Conservation (phyloP, 2,888 invertebrate genomes). For the Tetrapedia diversipes region DNA sequence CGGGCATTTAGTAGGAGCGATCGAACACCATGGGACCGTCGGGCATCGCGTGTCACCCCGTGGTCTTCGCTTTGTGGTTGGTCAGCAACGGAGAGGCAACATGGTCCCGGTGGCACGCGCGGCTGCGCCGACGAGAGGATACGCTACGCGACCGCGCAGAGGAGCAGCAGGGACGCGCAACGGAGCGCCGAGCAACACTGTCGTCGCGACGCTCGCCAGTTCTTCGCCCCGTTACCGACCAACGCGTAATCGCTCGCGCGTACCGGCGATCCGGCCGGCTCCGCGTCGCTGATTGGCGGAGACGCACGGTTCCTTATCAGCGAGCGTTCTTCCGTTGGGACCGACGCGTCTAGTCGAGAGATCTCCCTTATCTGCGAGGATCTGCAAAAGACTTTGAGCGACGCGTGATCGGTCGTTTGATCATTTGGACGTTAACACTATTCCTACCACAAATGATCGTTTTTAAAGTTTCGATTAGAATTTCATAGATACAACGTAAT, state of each 20-base stretch:
- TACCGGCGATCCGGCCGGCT: slow-evolving; percentile 17
- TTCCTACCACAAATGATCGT: too few relatives aligned
- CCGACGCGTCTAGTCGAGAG: slow-evolving; percentile 1
- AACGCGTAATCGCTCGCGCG: slow-evolving; percentile 28
- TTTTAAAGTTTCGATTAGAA: too few relatives aligned
- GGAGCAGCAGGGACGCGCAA: slow-evolving; percentile 58
- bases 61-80: not conserved
- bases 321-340: slow-evolving; percentile 14
- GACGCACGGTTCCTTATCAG: slow-evolving; percentile 49
- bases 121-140: slow-evolving; percentile 23
- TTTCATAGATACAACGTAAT: too few relatives aligned
- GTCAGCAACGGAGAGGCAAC: slow-evolving; percentile 34
- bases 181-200: slow-evolving; percentile 64
- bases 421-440: too few relatives aligned
- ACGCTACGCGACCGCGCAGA: slow-evolving; percentile 37
- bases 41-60: slow-evolving; percentile 48
- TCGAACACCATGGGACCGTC: slow-evolving; percentile 42
- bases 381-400: too few relatives aligned
- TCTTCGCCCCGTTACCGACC: slow-evolving; percentile 34
- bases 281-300: slow-evolving; percentile 45
- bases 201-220: slow-evolving; percentile 17
- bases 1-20: slow-evolving; percentile 48
- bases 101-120: slow-evolving; percentile 31
- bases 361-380: not conserved
- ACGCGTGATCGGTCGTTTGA: too few relatives aligned